phyloP scores from a whole-genome alignment of 2,888 invertebrate species.

The Tetragonula carbonaria region DNA sequence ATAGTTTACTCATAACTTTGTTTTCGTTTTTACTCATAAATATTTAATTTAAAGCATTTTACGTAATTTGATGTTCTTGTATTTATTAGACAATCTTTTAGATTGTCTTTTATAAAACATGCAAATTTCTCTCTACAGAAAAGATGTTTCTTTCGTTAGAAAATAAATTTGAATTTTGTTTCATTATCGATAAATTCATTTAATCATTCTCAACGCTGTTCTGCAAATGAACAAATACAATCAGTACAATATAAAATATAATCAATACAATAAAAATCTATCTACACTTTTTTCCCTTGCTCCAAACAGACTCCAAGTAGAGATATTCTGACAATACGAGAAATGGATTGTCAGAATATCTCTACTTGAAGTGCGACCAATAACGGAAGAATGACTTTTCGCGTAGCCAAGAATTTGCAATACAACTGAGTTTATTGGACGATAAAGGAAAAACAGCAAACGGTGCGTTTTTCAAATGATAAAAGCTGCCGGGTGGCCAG shows the following conservation, averaged over 20 bases:
- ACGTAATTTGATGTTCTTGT: not conserved
- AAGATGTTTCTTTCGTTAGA: too few relatives aligned
- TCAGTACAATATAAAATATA: conserved; percentile 1
- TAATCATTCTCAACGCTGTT: not conserved
- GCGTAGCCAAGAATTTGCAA: conserved; percentile 72
- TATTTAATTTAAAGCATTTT: not conserved
- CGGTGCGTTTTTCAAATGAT: conserved; percentile 58
- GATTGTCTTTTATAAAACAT: not conserved
- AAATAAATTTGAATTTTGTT: too few relatives aligned
- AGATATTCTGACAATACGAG: not conserved
- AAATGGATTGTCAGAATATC: conserved; percentile 32
- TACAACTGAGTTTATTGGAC: conserved; percentile 69
- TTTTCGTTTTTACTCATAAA: too few relatives aligned
- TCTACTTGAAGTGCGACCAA: not conserved
- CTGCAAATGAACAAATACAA: not conserved
- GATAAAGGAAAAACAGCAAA: conserved; percentile 61
- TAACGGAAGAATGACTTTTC: conserved; percentile 46
- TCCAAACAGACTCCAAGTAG: not conserved
- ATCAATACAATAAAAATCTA: conserved; percentile 17
- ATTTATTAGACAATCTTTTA: not conserved
- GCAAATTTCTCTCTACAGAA: not conserved
- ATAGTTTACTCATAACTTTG: too few relatives aligned
- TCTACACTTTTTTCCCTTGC: not conserved
- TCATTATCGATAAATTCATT: not conserved
- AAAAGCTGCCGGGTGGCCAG: conserved; percentile 41